A percentile compares a stretch with the other conserved stretches of the same genome.
Evolutionary conservation across 2,113 vertebrate species (phyloP).

Genomic region (Poecile atricapillus): DNA sequence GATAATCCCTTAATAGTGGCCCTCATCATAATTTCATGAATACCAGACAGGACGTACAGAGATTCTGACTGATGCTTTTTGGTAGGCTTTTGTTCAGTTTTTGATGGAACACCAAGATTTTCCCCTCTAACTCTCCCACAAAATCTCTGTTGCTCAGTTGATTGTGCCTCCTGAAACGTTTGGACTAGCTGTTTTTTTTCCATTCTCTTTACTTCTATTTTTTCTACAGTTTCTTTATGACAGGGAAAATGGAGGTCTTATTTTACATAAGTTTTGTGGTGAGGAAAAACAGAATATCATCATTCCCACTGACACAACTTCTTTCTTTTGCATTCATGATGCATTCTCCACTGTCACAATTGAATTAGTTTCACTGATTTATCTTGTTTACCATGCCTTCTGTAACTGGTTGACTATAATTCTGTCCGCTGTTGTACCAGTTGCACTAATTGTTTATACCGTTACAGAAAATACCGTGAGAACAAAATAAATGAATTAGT

Average conservation of each 20-base stretch:
- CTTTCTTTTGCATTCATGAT: background rate
- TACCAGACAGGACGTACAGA: background rate
- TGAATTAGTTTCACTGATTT: background rate
- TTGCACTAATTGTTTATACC: background rate
- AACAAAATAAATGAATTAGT: background rate
- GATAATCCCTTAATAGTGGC: background rate
- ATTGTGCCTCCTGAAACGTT: background rate
- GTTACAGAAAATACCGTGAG: background rate
- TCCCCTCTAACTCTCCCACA: background rate
- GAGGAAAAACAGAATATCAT: background rate
- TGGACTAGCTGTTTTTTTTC: background rate
- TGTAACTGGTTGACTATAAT: background rate
- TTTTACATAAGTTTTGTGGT: background rate
- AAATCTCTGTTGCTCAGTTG: background rate
- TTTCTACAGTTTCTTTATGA: background rate
- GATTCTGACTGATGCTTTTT: background rate
- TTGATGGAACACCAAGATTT: background rate
- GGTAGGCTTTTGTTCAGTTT: background rate
- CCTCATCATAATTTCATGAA: background rate
- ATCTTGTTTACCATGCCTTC: background rate
- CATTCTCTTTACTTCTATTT: background rate
- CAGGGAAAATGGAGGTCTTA: background rate
- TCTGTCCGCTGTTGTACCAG: background rate
- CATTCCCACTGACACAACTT: background rate
- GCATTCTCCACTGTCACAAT: background rate